A percentile compares a stretch with the other conserved stretches of the same genome.
These are phyloP conservation scores for Capreolus pygargus DNA, from an alignment of 2,113 vertebrate genomes.

Conservation along the genomic window DNA sequence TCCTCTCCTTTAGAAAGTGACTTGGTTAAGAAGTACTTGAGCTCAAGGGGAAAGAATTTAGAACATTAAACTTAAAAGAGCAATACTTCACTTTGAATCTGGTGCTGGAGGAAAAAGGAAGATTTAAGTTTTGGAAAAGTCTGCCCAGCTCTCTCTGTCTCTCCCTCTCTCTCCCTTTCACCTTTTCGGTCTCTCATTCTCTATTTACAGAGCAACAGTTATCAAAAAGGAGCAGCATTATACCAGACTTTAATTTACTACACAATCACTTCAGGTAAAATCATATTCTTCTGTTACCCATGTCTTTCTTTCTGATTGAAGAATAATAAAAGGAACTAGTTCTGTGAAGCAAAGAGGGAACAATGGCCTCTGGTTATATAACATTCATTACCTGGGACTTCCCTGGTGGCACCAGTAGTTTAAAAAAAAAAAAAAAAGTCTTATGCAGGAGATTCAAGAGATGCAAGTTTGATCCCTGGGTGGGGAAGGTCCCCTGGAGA, in stretches of 20 bases:
- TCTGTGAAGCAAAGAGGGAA: not conserved
- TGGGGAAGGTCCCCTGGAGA: not conserved
- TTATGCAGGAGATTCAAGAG: not conserved
- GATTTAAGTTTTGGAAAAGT: not conserved
- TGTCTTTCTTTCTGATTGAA: not conserved
- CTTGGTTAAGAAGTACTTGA: not conserved
- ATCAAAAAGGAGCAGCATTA: not conserved
- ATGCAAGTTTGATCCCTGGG: not conserved
- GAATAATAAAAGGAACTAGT: not conserved
- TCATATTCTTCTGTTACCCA: not conserved
- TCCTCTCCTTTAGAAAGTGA: not conserved
- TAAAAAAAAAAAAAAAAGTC: not conserved
- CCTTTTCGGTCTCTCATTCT: not conserved
- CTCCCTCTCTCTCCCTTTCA: not conserved
- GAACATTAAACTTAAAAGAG: conserved; percentile 6
- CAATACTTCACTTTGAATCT: not conserved
- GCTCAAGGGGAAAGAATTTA: conserved; percentile 10
- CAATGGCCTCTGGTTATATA: not conserved
- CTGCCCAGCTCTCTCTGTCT: not conserved
- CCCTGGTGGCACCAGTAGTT: not conserved
- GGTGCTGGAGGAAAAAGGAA: not conserved
- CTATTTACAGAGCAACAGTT: not conserved
- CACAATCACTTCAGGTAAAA: not conserved
- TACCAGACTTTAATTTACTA: not conserved
- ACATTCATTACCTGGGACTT: not conserved